Conservation (phyloP, 2,113 vertebrate species). For the Actenoides lindsayi region DNA sequence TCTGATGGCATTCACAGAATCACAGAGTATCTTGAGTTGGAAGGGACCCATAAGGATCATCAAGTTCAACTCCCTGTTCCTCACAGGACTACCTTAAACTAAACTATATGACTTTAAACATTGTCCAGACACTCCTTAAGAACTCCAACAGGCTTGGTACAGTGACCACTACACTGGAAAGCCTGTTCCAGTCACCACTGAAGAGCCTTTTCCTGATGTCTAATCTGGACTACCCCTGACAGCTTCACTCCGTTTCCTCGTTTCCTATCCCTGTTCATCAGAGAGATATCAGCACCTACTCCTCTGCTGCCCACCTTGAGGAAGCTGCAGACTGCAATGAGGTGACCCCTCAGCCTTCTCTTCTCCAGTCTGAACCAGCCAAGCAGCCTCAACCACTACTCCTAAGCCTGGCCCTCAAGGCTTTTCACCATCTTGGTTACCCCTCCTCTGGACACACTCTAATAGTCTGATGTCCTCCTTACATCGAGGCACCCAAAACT, state of each 20-base stretch:
- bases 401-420: not conserved
- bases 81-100: not conserved
- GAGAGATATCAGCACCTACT: not conserved
- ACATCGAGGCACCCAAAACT: not conserved
- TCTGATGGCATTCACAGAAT: not conserved
- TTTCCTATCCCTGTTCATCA: not conserved
- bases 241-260: not conserved
- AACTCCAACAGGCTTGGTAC: not conserved
- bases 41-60: not conserved
- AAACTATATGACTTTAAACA: not conserved
- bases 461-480: not conserved
- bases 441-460: not conserved
- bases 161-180: fast-evolving
- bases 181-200: not conserved
- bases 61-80: not conserved
- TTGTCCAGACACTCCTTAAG: fast-evolving
- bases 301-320: not conserved
- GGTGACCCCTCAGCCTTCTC: not conserved
- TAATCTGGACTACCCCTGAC: not conserved
- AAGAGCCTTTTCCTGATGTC: not conserved
- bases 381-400: not conserved
- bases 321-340: fast-evolving
- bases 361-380: not conserved
- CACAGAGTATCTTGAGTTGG: not conserved
- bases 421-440: not conserved